Conservation (phyloP, 2,797 vertebrate species). For the Philypnodon macrostomus region DNA sequence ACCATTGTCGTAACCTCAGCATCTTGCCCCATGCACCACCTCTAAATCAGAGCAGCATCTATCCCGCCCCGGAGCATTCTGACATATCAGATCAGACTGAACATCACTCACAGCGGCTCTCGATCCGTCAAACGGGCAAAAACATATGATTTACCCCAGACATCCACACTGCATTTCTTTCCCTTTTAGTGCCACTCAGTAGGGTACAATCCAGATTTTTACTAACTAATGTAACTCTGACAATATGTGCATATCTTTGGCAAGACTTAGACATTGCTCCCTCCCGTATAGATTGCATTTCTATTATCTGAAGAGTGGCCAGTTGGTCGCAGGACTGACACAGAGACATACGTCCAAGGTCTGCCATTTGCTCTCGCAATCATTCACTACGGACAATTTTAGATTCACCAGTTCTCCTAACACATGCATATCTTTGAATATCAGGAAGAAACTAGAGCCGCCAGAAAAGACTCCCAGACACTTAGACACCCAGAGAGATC, state of each 20-base stretch:
- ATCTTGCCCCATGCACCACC: conserved; percentile 29
- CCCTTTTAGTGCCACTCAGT: conserved; percentile 32
- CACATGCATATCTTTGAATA: too few relatives aligned
- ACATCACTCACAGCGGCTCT: conserved; percentile 49
- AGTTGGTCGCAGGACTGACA: too few relatives aligned
- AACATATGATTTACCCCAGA: conserved; percentile 50
- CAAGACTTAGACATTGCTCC: conserved; percentile 10
- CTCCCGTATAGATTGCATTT: too few relatives aligned
- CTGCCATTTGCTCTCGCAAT: too few relatives aligned
- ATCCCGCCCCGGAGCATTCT: conserved; percentile 48
- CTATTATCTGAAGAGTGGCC: too few relatives aligned
- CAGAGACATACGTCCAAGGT: conserved; percentile 15
- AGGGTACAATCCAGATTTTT: conserved; percentile 25
- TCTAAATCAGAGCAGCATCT: conserved; percentile 33
- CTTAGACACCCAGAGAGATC: too few relatives aligned
- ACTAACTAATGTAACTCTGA: conserved; percentile 28
- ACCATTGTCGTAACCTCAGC: conserved; percentile 22
- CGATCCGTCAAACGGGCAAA: conserved; percentile 42
- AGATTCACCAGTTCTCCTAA: too few relatives aligned
- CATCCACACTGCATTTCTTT: conserved; percentile 13
- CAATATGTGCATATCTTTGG: conserved; percentile 28
- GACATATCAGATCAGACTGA: conserved; percentile 61
- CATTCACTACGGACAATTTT: too few relatives aligned
- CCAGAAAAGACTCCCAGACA: too few relatives aligned
- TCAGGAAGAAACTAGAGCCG: too few relatives aligned